Evolutionary conservation across 2,888 invertebrate genomes (phyloP).

Genomic region (Odontothrips loti): DNA sequence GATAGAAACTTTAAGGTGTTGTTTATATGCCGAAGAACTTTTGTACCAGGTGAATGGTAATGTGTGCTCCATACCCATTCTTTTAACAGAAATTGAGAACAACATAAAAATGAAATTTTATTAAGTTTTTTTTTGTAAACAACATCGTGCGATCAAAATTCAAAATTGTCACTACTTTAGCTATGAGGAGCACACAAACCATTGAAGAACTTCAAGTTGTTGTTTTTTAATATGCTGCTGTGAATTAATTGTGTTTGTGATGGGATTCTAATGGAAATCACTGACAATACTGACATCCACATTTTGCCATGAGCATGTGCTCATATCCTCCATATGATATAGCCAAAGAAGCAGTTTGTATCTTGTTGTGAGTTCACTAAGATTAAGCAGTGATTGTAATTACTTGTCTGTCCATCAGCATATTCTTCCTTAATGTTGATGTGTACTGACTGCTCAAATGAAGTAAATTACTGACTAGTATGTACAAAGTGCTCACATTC

Average conservation of each 20-base stretch:
- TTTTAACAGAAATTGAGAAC: not conserved
- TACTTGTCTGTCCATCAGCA: not conserved
- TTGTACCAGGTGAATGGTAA: not conserved
- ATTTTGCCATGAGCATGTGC: no score
- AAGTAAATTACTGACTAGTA: not conserved
- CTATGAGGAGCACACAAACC: not conserved
- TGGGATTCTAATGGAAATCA: not conserved
- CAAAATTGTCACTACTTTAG: not conserved
- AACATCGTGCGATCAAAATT: not conserved
- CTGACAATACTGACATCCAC: no score
- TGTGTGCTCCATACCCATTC: not conserved
- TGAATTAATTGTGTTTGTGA: not conserved
- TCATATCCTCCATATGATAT: no score
- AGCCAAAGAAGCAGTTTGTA: not conserved
- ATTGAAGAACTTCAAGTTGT: not conserved
- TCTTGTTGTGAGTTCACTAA: not conserved
- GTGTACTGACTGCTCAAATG: no score
- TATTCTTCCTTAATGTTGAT: not conserved
- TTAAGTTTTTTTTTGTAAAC: not conserved
- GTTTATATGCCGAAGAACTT: not conserved
- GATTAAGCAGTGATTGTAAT: not conserved
- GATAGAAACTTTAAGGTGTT: not conserved
- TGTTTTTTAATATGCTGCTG: not conserved
- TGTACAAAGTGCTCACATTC: not conserved
- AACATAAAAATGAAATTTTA: not conserved